phyloP scores from a whole-genome alignment of 2,888 invertebrate species.

The Drosophila ustulata region DNA sequence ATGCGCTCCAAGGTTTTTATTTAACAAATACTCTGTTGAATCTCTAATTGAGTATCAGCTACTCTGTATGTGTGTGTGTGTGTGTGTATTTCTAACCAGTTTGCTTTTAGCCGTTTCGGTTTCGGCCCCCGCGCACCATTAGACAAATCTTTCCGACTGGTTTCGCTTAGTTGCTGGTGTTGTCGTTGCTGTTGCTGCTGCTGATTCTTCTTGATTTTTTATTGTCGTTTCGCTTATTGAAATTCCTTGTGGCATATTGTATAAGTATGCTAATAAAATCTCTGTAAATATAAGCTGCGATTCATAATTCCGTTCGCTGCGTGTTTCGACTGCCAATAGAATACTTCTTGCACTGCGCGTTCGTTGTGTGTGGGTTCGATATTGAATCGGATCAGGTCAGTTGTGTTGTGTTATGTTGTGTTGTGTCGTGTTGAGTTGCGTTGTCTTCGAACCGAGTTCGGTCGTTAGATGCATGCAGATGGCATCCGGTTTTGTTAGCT shows the following conservation, averaged over 20 bases:
- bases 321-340: constrained; percentile 18
- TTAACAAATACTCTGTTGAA: constrained; percentile 38
- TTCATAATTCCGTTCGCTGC: constrained; percentile 26
- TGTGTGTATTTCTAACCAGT: constrained; percentile 67
- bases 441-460: constrained; percentile 23
- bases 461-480: constrained; percentile 67
- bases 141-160: constrained; percentile 70
- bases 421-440: constrained; percentile 5
- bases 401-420: constrained; percentile 9
- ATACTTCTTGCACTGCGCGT: constrained; percentile 36
- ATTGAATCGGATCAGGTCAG: constrained; percentile 17
- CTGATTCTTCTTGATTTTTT: constrained; percentile 41
- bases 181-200: constrained; percentile 1
- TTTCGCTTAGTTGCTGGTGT: constrained; percentile 44
- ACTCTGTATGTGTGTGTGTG: neutral
- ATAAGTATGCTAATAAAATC: constrained; percentile 57
- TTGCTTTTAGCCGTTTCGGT: constrained; percentile 44
- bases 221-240: constrained; percentile 66
- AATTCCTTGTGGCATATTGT: constrained; percentile 51
- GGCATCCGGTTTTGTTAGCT: constrained; percentile 72
- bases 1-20: constrained; percentile 74
- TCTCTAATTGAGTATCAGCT: constrained; percentile 33
- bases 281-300: constrained; percentile 23
- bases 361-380: constrained; percentile 28
- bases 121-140: constrained; percentile 59